Evolutionary conservation across 2,888 invertebrate species (phyloP), one percentile per base, ranked within the genome.

Genomic region (Enchytraeus crypticus): DNA sequence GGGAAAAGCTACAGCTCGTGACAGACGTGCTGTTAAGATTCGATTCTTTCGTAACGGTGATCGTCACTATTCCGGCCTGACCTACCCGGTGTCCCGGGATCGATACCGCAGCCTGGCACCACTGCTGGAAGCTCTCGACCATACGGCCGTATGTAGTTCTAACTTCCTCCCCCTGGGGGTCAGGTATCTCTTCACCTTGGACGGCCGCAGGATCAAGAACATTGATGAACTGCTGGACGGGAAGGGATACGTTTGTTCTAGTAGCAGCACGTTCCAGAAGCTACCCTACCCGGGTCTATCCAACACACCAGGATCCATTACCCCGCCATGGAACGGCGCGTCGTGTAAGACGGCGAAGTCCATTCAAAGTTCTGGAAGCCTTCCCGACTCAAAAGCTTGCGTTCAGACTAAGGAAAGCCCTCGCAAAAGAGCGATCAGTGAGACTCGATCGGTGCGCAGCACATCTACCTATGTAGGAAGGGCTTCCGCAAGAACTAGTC

Each of bases 11-110:
- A n/a, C n/a, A n/a, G n/a, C n/a, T n/a, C n/a, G n/a, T n/a, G 51
- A 49, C n/a, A 18, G 61, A n/a, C 26, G 38, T 27, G 61, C 92
- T 29, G 89, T 89, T 82, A 83, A 92, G 79, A 86, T 93, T 70
- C 85, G 90, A 71, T 93, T 95, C 82, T 92, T 88, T 81, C 86
- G 92, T 73, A 95, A 95, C 80, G 93, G 93, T 62, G 93, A 95
- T 82, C 88, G 89, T 76, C 93, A 90, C 68, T 78, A 74, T 65
- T 71, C 74, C 59, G 95, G 93, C 67, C 86, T 92, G 69, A 87
- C 89, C 69, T 88, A 95, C 80, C 92, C 93, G 66, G 89, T 96
- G 67, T 88, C 91, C 70, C 85, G 88, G 71, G 95, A 96, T 79
- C 84, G 91, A 74, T 90, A 91, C 80, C 86, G 92, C 75, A 91